phyloP scores from a whole-genome alignment of 2,888 invertebrate genomes.

The Dryocosmus kuriphilus region DNA sequence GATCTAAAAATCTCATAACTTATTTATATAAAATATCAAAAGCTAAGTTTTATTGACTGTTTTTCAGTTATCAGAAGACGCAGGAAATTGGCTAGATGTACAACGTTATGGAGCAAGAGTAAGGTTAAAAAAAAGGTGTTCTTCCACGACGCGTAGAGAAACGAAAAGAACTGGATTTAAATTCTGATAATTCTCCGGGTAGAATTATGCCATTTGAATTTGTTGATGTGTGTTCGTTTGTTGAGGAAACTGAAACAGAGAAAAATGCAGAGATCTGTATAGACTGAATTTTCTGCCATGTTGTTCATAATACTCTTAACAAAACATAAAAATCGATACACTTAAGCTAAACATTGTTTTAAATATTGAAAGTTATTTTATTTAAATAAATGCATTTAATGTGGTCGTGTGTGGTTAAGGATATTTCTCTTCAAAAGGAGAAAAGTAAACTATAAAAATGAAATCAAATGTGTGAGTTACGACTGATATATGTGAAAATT shows the following conservation, averaged over 20 bases:
- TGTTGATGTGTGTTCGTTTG: background rate
- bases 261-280: background rate
- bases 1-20: too few relatives aligned
- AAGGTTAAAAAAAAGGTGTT: background rate
- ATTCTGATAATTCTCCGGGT: background rate
- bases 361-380: background rate
- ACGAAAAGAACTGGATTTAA: background rate
- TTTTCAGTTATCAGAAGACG: background rate
- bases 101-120: slow-evolving; percentile 8
- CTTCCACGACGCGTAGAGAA: slow-evolving; percentile 1
- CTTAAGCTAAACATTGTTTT: too few relatives aligned
- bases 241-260: background rate
- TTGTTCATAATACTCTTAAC: background rate
- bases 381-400: background rate
- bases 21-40: background rate
- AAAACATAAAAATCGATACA: too few relatives aligned
- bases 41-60: background rate
- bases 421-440: background rate
- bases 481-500: too few relatives aligned
- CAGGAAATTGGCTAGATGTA: background rate
- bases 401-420: background rate
- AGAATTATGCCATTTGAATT: slow-evolving; percentile 8
- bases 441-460: background rate
- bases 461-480: background rate
- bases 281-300: background rate